Base-by-base conservation (phyloP, 2,113 vertebrate species). In the Phylloscopus trochiloides region DNA sequence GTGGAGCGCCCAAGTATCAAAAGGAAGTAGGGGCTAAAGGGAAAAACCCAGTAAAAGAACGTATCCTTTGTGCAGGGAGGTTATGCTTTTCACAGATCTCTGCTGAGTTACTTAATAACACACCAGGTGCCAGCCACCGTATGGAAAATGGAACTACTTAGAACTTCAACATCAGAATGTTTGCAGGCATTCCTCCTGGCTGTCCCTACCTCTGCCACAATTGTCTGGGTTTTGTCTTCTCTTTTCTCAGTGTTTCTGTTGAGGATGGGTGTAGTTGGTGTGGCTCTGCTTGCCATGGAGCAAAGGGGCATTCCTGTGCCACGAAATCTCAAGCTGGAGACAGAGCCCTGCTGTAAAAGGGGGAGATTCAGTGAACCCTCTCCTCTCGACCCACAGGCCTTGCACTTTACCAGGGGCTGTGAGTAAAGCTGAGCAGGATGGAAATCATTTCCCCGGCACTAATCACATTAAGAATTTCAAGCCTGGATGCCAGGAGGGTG, bases 381-480 rank as follows among this genome's bases (percentile, higher is more conserved):
- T 75, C 65, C 81, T 59, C 80, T 36, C 1, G 0, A 20, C 52
- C 86, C 36, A 20, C 72, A 32, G 51, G 7, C 8, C 66, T n/a
- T 70, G 32, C 1, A 0, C 57, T 59, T 78, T 28, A 75, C 36
- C 20, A 47, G 61, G 32, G 62, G 13, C 78, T 72, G 4, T 5
- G 21, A 77, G 38, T 15, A 51, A 95, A 95, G 57, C 72, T 51
- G 73, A 88, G 52, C 48, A 92, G 63, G 40, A 67, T 1, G 6
- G 78, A 84, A 95, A 57, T 76, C 12, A 2, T 70, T 91, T 75
- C 55, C 57, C 72, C 29, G 3, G 65, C 63, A 43, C 55, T 94
- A 94, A 94, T 88, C 59, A 45, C 63, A 54, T 73, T 38, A 88
- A 88, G 86, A 93, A 93, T 93, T 83, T 92, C 78, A 83, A 89